Conservation (phyloP, 2,797 vertebrate species). For the Periophthalmus magnuspinnatus region DNA sequence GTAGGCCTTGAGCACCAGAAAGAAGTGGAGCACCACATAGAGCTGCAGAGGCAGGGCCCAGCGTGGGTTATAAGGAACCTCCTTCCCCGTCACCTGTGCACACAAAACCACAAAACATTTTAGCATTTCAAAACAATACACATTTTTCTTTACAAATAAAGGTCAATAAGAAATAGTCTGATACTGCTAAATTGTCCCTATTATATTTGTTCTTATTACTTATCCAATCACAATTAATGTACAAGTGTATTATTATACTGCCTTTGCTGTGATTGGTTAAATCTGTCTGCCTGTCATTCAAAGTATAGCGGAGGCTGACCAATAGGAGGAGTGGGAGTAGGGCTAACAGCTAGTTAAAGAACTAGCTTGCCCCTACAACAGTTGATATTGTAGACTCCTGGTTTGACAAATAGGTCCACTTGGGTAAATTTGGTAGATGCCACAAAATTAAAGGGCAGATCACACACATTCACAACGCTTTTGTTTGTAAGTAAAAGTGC, state of each 20-base stretch:
- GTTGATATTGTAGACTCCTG: background rate
- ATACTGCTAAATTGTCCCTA: too few relatives aligned
- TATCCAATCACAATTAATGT: too few relatives aligned
- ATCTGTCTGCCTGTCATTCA: too few relatives aligned
- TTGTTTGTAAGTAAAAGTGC: background rate
- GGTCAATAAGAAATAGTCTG: too few relatives aligned
- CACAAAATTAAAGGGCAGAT: background rate
- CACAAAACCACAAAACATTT: slow-evolving; percentile 31
- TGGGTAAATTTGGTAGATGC: background rate
- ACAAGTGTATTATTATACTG: too few relatives aligned
- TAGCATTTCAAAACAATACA: background rate
- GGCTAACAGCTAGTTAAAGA: too few relatives aligned
- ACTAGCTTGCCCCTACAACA: too few relatives aligned
- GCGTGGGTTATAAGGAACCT: slow-evolving; percentile 75
- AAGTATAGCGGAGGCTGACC: too few relatives aligned
- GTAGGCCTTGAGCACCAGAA: slow-evolving; percentile 79
- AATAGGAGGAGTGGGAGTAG: too few relatives aligned
- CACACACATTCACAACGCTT: background rate
- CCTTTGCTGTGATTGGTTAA: too few relatives aligned
- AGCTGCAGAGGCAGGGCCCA: slow-evolving; percentile 68
- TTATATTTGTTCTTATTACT: too few relatives aligned
- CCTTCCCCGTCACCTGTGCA: slow-evolving; percentile 85
- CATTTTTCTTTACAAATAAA: too few relatives aligned
- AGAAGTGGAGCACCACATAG: slow-evolving; percentile 83
- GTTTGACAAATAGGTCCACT: background rate